phyloP scores from a whole-genome alignment of 2,888 invertebrate genomes.

The Timandra comae region DNA sequence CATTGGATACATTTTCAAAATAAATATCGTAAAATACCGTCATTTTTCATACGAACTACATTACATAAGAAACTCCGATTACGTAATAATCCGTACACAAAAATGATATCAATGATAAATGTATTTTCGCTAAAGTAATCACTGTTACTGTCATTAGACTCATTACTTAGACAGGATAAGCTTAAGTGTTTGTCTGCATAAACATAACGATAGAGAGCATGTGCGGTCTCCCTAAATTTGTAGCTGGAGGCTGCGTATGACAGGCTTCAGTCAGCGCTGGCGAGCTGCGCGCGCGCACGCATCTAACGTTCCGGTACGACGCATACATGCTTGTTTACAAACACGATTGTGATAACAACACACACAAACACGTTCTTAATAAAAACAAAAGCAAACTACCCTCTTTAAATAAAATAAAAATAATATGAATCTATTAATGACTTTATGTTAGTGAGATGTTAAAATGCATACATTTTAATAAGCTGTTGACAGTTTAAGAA shows the following conservation, averaged over 20 bases:
- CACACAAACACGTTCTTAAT: slow-evolving; percentile 16
- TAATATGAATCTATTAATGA: slow-evolving; percentile 35
- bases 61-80: no score
- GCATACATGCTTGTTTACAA: slow-evolving; percentile 54
- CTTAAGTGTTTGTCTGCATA: slow-evolving; percentile 10
- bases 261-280: slow-evolving; percentile 65
- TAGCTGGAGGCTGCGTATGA: slow-evolving; percentile 56
- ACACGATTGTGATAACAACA: slow-evolving; percentile 38
- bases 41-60: no score
- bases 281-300: slow-evolving; percentile 69
- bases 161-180: slow-evolving; percentile 3
- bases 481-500: slow-evolving; percentile 53
- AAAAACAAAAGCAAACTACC: no score
- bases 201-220: slow-evolving; percentile 9
- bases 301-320: slow-evolving; percentile 28
- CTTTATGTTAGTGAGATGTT: slow-evolving; percentile 65
- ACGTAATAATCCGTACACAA: no score
- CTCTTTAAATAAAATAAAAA: slow-evolving; percentile 32
- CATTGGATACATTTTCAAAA: no score
- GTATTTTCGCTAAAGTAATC: slow-evolving; percentile 1
- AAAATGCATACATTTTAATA: slow-evolving; percentile 56
- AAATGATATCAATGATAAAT: not conserved
- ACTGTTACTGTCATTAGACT: not conserved
- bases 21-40: no score
- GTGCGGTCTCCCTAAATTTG: slow-evolving; percentile 40